Conservation (phyloP, 2,797 vertebrate species). For the Diglossa cyanea region DNA sequence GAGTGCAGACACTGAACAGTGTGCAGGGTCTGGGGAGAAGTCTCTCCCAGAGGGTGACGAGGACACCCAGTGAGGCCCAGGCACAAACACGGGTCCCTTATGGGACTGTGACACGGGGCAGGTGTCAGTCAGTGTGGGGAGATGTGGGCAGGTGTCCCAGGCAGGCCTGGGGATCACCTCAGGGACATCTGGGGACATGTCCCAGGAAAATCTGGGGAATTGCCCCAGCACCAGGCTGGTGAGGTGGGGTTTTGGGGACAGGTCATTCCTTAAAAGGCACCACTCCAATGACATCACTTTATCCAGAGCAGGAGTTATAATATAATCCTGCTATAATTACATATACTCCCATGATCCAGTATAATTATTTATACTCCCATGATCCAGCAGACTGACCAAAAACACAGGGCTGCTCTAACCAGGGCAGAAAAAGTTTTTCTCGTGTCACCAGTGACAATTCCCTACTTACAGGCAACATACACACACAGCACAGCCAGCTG, state of each 20-base stretch:
- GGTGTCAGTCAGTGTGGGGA: neutral
- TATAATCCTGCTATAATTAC: neutral
- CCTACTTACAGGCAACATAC: neutral
- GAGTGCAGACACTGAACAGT: neutral
- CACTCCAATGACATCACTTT: neutral
- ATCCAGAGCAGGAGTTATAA: neutral
- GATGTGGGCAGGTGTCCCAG: neutral
- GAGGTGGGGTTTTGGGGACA: neutral
- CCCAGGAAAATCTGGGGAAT: neutral
- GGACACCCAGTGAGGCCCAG: neutral
- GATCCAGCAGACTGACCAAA: neutral
- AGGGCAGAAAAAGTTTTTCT: neutral
- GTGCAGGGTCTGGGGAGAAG: neutral
- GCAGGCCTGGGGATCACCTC: neutral
- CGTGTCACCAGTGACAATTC: neutral
- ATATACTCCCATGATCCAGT: neutral
- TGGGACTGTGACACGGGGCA: fast-evolving
- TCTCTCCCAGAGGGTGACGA: neutral
- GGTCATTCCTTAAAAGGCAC: neutral
- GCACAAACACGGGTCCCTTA: fast-evolving
- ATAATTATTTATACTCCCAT: neutral
- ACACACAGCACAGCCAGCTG: neutral
- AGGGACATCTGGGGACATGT: neutral
- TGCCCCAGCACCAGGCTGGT: neutral
- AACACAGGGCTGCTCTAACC: neutral